phyloP scores from a whole-genome alignment of 92 coral and sea anemone species.

The Micromussa lordhowensis region DNA sequence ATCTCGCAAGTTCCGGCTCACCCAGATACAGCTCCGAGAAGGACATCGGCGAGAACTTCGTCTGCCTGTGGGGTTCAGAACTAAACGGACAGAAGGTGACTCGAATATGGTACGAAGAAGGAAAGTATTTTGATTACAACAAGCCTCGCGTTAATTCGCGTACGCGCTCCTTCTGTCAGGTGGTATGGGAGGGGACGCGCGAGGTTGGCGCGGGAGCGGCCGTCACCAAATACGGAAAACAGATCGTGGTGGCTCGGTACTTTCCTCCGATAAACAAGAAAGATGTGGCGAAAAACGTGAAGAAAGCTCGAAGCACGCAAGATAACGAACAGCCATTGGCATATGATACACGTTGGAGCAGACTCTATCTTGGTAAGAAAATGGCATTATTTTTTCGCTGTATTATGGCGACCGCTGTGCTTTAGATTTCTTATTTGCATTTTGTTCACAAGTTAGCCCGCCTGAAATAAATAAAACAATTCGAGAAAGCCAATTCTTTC shows the following conservation, averaged over 20 bases:
- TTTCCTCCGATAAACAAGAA: conserved; percentile 82
- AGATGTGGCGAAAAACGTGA: conserved; percentile 76
- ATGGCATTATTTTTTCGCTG: neutral
- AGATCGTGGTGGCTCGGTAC: conserved; percentile 93
- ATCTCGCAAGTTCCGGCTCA: conserved; percentile 82
- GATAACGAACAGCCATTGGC: conserved; percentile 35
- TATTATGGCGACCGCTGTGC: conserved; percentile 38
- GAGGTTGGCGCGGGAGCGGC: conserved; percentile 95
- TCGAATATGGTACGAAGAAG: conserved; percentile 97
- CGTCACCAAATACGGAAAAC: conserved; percentile 82
- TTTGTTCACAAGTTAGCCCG: conserved; percentile 4
- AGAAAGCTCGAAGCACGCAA: conserved; percentile 35
- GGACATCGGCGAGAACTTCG: conserved; percentile 88
- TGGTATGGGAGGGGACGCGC: conserved; percentile 92
- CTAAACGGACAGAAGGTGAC: conserved; percentile 89
- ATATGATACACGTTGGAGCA: conserved; percentile 46
- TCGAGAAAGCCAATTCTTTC: neutral
- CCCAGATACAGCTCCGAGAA: conserved; percentile 77
- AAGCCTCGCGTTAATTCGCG: conserved; percentile 72
- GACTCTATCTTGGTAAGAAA: conserved; percentile 73
- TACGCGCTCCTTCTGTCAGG: conserved; percentile 95
- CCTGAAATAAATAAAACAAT: conserved; percentile 18
- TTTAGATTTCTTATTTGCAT: conserved; percentile 33
- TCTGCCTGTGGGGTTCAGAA: conserved; percentile 95
- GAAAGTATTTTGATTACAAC: conserved; percentile 74